Evolutionary conservation across 2,888 invertebrate genomes (phyloP), one percentile per base, ranked within the genome.

Genomic region (Amphipyra berbera): DNA sequence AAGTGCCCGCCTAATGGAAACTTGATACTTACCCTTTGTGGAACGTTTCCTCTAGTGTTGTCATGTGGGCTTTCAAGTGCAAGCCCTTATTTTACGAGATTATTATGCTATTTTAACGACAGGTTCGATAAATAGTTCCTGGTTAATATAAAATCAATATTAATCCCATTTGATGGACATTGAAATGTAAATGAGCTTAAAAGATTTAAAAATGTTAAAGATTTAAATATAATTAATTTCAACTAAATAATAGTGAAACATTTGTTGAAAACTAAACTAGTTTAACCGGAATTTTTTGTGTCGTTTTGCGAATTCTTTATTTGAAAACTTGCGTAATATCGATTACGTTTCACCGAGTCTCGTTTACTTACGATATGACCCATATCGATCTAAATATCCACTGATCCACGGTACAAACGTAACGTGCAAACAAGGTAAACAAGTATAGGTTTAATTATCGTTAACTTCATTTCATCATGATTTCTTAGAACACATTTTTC

Each of bases 1-100:
- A 84, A 87, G 87, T 54, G 81, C 59, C 52, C 48, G 65, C 62
- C 58, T 58, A 72, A 71, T 73, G 53, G 85, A 65, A 81, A 88
- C 74, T 67, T 68, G 82, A 88, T 84, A 83, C 65, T 48, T 46
- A 63, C 65, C 84, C 81, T 81, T 89, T 88, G 85, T 90, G 77
- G 53, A 65, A 41, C 66, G 62, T 79, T 85, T 88, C 86, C 88
- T 83, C 56, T 76, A 79, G 76, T 76, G 64, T 53, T 68, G 49
- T 59, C 61, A 77, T 61, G 76, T 82, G 85, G 82, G 88, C 49
- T 61, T 55, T 56, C 35, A 61, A 68, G 64, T 61, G 47, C 30
- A 14, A 47, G 35, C 56, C 47, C 60, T 53, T 56, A n/a, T 37
- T 58, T 55, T 45, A 69, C 55, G 45, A 27, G 42, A 61, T 50